Evolutionary conservation across 2,888 invertebrate species (phyloP), one percentile per base, ranked within the genome.

Genomic region (Ganaspis brasiliensis): DNA sequence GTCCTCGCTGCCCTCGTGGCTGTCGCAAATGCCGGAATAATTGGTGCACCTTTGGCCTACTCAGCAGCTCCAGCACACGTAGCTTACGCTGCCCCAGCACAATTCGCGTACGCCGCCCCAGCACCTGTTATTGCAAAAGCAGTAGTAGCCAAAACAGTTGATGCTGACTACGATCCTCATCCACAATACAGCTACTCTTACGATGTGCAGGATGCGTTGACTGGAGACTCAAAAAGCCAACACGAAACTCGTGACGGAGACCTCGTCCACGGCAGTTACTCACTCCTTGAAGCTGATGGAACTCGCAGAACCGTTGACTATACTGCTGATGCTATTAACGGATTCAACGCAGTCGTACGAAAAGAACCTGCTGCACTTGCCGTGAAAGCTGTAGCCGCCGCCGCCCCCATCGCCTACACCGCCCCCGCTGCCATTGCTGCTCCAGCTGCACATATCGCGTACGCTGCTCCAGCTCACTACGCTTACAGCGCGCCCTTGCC

Each of bases 241-340:
- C 86, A 87, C 8, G 90, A 90, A 74, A 87, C 84, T 73, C 89
- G 90, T 21, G 88, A 90, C 75, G 90, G 90, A 6, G 90, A 91
- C 59, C 77, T 87, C 0, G 90, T 90, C 56, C 87, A 87, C 21
- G 90, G 90, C 86, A 93, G 83, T 79, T 92, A 92, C 87, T 91
- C 91, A 14, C 89, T 92, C 55, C 86, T 92, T 72, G 92, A 92
- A 79, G 86, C 92, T 9, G 93, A 93, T 78, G 93, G 93, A 63
- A 91, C 92, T 63, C 87, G 84, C 45, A 86, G 90, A 74, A 87
- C 80, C 45, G 91, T 91, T 74, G 90, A 90, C 80, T 91, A 91
- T 81, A 87, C 87, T 72, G 90, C 90, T 12, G 90, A 90, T 74
- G 73, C 89, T 0, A 81, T 86, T 74, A 90, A 87, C 79, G 90